Base-by-base conservation (phyloP, 2,888 invertebrate genomes). In the Seira sanloemensis region DNA sequence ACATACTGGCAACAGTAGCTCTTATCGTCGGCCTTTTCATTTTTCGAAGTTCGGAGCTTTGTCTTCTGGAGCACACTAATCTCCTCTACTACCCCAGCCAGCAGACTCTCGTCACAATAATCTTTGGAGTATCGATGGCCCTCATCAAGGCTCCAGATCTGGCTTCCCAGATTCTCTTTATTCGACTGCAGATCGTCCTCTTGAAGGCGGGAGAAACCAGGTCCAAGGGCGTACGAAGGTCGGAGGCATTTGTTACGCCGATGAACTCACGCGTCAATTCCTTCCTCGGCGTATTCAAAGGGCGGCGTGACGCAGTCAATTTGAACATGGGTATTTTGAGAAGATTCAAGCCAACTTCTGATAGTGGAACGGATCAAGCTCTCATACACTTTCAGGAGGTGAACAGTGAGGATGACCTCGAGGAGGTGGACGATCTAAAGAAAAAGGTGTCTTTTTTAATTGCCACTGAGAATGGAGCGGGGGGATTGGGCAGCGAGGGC, bases 211-310 rank as follows among this genome's bases (percentile, higher is more conserved):
- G 83, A 2, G 78, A 83, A 74, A 78, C 68, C 0, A 78, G 77
- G n/a, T 83, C 83, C 2, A 84, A 84, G 71, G 84, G 84, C 5
- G 84, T 23, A 19, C 73, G 78, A 18, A 18, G 84, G 12, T 78
- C 84, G 16, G 84, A 84, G 1, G 84, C 84, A 7, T 84, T 84
- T 54, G 7, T 78, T 7, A 84, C 84, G 7, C 84, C 84, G 1
- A 69, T 78, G 75, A 18, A 4, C 2, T 78, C 78, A 27, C 25
- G 84, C 68, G 71, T 69, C 2, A 26, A 25, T 26, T 67, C 67
- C 2, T 26, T 25, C 67, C n/a, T 67, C 24, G 21, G 23, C 2
- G 12, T 1, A 2, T 21, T 21, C 25, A 25, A 24, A n/a, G 25
- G 62, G 62, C 21, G 21, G 62, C 12, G 62, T 2, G 19, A 23